Percentiles rank a stretch among this genome's conserved stretches.
Evolutionary conservation across 2,113 vertebrate genomes (phyloP).

Genomic region (Edolisoma coerulescens): DNA sequence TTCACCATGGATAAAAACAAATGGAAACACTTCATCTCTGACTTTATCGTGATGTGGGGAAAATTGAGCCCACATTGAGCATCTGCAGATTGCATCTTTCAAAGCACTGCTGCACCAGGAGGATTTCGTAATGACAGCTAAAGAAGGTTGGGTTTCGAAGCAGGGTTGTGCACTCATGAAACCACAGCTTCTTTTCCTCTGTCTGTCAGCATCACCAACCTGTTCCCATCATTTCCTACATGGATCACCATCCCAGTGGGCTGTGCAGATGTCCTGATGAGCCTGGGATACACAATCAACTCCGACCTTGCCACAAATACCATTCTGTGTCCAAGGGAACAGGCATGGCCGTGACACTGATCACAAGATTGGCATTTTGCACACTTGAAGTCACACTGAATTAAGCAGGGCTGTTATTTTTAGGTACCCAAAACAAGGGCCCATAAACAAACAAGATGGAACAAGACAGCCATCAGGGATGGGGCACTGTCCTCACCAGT

Average conservation of each 20-base stretch:
- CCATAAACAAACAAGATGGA: not conserved
- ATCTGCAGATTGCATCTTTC: not conserved
- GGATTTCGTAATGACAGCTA: not conserved
- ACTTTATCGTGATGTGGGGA: not conserved
- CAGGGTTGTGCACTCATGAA: not conserved
- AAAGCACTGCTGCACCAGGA: not conserved
- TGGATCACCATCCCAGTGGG: not conserved
- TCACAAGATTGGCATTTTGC: not conserved
- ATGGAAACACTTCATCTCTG: not conserved
- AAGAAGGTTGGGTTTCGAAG: not conserved
- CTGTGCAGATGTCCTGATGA: not conserved
- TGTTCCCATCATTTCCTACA: not conserved
- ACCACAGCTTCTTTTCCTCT: not conserved
- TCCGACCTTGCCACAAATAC: not conserved
- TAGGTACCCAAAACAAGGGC: not conserved
- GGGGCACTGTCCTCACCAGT: not conserved
- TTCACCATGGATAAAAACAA: not conserved
- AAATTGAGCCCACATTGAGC: not conserved
- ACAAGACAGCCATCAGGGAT: not conserved
- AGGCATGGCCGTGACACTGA: not conserved
- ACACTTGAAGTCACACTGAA: not conserved
- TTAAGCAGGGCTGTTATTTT: not conserved
- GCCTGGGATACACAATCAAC: not conserved
- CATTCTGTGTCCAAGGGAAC: fast-evolving
- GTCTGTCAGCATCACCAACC: not conserved